Percentiles rank a stretch among this genome's conserved stretches.
These are phyloP conservation scores for Numenius phaeopus DNA, from an alignment of 2,797 vertebrate genomes.

Conservation along the genomic window DNA sequence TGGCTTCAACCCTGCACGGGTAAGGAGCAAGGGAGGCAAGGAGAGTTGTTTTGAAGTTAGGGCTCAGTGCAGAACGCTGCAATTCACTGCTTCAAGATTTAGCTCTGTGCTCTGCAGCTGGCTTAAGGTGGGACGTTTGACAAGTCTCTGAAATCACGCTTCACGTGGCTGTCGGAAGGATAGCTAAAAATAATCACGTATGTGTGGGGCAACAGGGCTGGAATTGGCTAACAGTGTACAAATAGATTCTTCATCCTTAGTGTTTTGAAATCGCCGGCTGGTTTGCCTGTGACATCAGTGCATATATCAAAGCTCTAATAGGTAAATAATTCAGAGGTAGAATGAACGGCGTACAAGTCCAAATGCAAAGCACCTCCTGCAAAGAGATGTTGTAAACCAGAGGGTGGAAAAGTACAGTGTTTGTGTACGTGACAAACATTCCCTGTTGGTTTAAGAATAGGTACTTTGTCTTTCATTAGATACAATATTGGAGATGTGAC, in stretches of 20 bases:
- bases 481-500: slow-evolving; percentile 8
- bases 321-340: not conserved
- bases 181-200: not conserved
- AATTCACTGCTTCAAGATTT: not conserved
- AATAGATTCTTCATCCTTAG: not conserved
- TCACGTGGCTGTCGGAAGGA: not conserved
- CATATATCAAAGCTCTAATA: not conserved
- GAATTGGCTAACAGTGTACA: not conserved
- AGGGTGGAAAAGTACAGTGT: not conserved
- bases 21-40: not conserved
- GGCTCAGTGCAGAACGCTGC: not conserved
- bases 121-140: not conserved
- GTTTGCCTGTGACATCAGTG: not conserved
- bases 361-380: not conserved
- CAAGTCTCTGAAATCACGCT: not conserved
- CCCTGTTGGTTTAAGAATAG: not conserved
- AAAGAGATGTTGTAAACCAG: not conserved
- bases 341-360: not conserved
- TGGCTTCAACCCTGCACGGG: not conserved
- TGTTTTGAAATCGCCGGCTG: not conserved
- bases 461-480: slow-evolving; percentile 31
- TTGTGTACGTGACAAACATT: not conserved
- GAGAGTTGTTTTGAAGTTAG: not conserved
- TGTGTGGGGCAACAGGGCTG: not conserved
- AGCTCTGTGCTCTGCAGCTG: not conserved